These are phyloP conservation scores for Sminthurides aquaticus DNA, from an alignment of 2,888 invertebrate species.

Conservation along the genomic window DNA sequence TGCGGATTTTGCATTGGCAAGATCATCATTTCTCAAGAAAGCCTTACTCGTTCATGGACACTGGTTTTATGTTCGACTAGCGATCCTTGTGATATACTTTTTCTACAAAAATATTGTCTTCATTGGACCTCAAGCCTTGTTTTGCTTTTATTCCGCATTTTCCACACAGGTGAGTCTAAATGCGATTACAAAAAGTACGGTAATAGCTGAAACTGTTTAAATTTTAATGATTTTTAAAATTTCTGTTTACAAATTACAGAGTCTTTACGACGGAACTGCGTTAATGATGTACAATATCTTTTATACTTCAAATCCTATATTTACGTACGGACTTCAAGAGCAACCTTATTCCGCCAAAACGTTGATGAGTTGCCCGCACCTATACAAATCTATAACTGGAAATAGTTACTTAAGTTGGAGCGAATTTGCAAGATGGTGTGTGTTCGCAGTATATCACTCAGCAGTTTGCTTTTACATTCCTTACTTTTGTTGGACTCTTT, in stretches of 20 bases:
- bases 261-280: constrained; percentile 66
- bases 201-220: neutral
- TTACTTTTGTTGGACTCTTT: constrained; percentile 41
- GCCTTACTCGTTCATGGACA: constrained; percentile 74
- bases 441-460: constrained; percentile 57
- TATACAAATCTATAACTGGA: constrained; percentile 58
- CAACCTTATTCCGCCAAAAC: constrained; percentile 57
- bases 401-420: constrained; percentile 60
- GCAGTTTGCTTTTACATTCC: constrained; percentile 57
- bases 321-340: constrained; percentile 66
- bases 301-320: constrained; percentile 67
- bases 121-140: constrained; percentile 56
- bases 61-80: constrained; percentile 68
- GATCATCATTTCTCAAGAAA: constrained; percentile 69
- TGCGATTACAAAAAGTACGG: neutral
- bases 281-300: constrained; percentile 68
- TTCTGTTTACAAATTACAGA: constrained; percentile 47
- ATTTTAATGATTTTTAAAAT: neutral
- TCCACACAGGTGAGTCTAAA: constrained; percentile 49
- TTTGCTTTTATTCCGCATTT: constrained; percentile 49
- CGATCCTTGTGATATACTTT: constrained; percentile 69
- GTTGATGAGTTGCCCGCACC: constrained; percentile 56
- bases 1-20: constrained; percentile 79
- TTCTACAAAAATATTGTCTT: constrained; percentile 79
- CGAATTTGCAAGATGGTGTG: constrained; percentile 57